Conservation (phyloP, 2,113 vertebrate species). For the Cercocebus atys region DNA sequence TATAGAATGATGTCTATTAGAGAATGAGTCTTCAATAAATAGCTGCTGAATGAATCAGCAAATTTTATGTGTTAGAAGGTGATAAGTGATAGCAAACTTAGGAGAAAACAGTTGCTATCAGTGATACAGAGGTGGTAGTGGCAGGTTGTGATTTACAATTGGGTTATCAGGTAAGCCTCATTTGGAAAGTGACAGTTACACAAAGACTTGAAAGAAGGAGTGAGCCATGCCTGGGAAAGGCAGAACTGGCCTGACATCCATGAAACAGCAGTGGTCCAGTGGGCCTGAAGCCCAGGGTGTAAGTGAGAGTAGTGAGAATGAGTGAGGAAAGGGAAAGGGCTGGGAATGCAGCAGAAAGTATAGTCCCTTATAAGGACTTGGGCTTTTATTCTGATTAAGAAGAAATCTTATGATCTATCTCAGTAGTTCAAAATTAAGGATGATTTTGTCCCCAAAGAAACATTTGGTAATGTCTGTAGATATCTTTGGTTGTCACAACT, state of each 20-base stretch:
- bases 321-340: neutral
- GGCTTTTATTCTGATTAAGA: neutral
- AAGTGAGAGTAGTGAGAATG: neutral
- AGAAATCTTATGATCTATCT: neutral
- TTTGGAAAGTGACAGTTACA: neutral
- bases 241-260: neutral
- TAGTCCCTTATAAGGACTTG: neutral
- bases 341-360: neutral
- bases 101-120: neutral
- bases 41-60: neutral
- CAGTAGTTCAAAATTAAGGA: neutral
- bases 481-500: neutral
- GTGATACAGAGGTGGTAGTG: no score
- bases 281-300: neutral
- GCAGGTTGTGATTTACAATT: neutral
- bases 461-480: neutral
- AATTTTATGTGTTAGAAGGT: neutral
- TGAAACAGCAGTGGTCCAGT: rapidly evolving
- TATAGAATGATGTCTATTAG: neutral
- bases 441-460: neutral
- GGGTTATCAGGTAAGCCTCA: neutral
- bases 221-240: neutral
- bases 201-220: neutral
- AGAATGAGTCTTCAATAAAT: neutral
- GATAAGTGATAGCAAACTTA: neutral